Evolutionary conservation across 2,113 vertebrate species (phyloP).

Genomic region (Seriola dumerili): DNA sequence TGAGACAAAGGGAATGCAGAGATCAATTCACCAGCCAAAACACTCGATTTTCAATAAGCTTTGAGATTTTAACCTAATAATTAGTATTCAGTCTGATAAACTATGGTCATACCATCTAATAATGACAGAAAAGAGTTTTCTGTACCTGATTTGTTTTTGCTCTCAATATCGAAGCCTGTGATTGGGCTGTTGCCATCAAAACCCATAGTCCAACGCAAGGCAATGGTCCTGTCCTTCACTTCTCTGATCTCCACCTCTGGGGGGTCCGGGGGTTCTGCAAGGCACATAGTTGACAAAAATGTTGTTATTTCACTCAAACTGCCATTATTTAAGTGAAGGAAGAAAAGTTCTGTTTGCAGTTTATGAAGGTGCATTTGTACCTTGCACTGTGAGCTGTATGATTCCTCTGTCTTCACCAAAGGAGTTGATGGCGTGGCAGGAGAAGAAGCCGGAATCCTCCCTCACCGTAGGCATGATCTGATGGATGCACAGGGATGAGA

Average conservation of each 20-base stretch:
- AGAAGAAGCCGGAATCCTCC: conserved; percentile 98
- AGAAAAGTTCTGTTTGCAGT: neutral
- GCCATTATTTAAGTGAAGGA: neutral
- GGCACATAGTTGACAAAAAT: neutral
- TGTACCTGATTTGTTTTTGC: conserved; percentile 98
- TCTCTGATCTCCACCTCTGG: conserved; percentile 98
- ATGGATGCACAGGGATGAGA: neutral
- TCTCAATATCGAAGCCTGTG: conserved; percentile 97
- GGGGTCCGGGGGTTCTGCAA: conserved; percentile 94
- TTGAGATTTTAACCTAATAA: neutral
- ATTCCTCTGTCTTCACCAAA: conserved; percentile 98
- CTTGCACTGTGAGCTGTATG: conserved; percentile 99
- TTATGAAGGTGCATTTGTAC: conserved; percentile 74
- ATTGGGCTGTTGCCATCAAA: conserved; percentile 99
- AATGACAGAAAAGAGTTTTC: neutral
- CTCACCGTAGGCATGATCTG: conserved; percentile 97
- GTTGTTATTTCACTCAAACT: neutral
- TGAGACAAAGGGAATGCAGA: conserved; percentile 27
- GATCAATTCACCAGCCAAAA: conserved; percentile 23
- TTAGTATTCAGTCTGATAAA: too few species aligned
- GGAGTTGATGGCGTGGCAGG: conserved; percentile 98
- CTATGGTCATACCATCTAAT: neutral
- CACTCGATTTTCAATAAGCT: neutral
- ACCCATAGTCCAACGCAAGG: conserved; percentile 98
- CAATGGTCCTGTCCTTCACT: conserved; percentile 95